Base-by-base conservation (phyloP, 2,113 vertebrate genomes). In the Picathartes gymnocephalus region DNA sequence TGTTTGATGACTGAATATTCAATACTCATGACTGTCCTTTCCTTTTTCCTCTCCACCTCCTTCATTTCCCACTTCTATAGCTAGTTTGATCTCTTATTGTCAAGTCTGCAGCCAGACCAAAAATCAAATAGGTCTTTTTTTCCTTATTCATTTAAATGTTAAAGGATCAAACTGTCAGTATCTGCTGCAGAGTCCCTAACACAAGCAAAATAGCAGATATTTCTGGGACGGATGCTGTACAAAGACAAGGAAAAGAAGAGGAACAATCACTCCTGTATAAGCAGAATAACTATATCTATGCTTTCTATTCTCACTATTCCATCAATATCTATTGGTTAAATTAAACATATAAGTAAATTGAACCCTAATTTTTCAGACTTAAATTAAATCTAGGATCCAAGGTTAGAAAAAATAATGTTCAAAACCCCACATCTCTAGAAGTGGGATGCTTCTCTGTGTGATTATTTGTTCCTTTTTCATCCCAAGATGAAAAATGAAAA, bases 31-130 rank as follows among this genome's bases (percentile, higher is more conserved):
- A 62, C 40, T 83, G 87, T 54, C 30, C 22, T 80, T 82, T 93
- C 60, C 19, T 81, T 91, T 79, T 76, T 50, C 31, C 30, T 51
- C 42, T 83, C 71, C 54, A 88, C 66, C 60, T 86, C 72, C 44
- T 77, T 92, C 54, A 94, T 91, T 76, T 93, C 66, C 76, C 68
- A 78, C 45, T 88, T 93, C 92, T 93, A 31, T 62, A 88, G 42
- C 58, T 94, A 85, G 60, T 95, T 95, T 96, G 85, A 90, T 95
- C 88, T 95, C 66, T 71, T 85, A 42, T 35, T 72, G 81, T 94
- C 80, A 92, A 80, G 54, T 64, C 62, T 91, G 74, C 13, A 86
- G 56, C 33, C 72, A 78, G 60, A 81, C n/a, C 40, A 88, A 88
- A 95, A 96, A 90, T 54, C 79, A 73, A 22, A 15, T 70, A 79